These are phyloP conservation scores for Strix occidentalis DNA, from an alignment of 2,797 vertebrate species.

Conservation along the genomic window DNA sequence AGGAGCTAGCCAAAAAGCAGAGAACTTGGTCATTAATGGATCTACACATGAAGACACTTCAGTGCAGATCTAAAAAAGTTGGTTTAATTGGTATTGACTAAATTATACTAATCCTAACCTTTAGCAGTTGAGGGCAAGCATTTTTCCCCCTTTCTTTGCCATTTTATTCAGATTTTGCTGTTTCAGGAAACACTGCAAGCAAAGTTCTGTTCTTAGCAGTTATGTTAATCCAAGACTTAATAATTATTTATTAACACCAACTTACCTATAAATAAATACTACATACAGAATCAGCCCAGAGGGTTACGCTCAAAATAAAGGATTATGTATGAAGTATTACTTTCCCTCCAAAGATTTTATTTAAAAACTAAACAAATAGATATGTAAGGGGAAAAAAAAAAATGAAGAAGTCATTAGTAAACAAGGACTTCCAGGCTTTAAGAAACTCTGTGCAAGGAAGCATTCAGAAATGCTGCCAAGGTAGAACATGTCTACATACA, in stretches of 20 bases:
- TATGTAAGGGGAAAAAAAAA: neutral
- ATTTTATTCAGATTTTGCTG: neutral
- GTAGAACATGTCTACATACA: neutral
- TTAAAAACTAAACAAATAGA: neutral
- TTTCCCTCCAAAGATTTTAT: neutral
- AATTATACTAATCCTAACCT: neutral
- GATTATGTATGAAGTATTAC: neutral
- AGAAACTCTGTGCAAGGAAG: neutral
- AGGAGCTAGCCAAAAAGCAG: slow-evolving; percentile 37
- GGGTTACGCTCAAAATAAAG: neutral
- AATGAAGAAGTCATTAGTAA: neutral
- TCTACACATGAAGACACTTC: neutral
- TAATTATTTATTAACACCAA: neutral
- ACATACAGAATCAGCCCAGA: neutral
- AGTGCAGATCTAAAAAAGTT: neutral
- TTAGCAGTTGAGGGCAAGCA: neutral
- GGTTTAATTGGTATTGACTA: neutral
- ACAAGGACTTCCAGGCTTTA: neutral
- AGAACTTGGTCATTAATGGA: slow-evolving; percentile 1
- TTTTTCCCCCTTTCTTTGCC: neutral
- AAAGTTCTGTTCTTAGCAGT: neutral
- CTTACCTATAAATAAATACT: neutral
- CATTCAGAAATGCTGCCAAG: neutral
- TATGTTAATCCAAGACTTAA: neutral
- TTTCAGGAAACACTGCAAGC: neutral